A percentile compares a stretch with the other conserved stretches of the same genome.
phyloP scores from a whole-genome alignment of 2,797 vertebrate genomes.

The Leuciscus waleckii region DNA sequence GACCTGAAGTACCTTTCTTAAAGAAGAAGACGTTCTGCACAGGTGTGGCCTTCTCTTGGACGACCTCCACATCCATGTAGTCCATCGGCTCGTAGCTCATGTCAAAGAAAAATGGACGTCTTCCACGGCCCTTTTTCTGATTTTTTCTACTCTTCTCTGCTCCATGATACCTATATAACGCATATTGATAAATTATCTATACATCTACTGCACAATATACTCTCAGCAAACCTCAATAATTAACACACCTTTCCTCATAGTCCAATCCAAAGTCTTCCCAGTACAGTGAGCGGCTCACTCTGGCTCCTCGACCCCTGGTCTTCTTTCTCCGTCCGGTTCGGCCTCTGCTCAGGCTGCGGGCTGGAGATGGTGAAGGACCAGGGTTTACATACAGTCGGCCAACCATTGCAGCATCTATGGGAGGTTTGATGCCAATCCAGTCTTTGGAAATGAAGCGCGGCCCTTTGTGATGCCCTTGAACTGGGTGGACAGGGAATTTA shows the following conservation, averaged over 20 bases:
- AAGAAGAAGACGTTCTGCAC: constrained; percentile 95
- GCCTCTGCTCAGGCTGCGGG: constrained; percentile 18
- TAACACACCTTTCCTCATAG: constrained; percentile 62
- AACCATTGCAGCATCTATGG: constrained; percentile 87
- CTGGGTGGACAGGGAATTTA: constrained; percentile 52
- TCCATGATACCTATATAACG: constrained; percentile 44
- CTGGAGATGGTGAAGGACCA: constrained; percentile 48
- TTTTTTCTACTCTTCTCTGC: constrained; percentile 43
- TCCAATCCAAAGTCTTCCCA: constrained; percentile 66
- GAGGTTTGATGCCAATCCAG: constrained; percentile 85
- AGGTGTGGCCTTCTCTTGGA: constrained; percentile 72
- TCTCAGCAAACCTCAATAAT: not conserved
- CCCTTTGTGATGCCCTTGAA: constrained; percentile 53
- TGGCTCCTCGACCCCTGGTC: constrained; percentile 31
- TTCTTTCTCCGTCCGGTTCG: constrained; percentile 49
- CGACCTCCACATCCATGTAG: constrained; percentile 15
- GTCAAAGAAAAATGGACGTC: constrained; percentile 45
- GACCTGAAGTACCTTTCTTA: constrained; percentile 80
- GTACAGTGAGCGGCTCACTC: constrained; percentile 54
- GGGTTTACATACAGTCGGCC: constrained; percentile 82
- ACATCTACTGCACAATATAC: not conserved
- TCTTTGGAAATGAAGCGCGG: constrained; percentile 75
- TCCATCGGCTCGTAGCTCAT: constrained; percentile 45
- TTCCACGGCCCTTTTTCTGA: constrained; percentile 53
- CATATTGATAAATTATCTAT: not conserved